Percentiles rank a stretch among this genome's conserved stretches.
Conservation (phyloP, 2,113 vertebrate genomes). For the Synchiropus splendidus region DNA sequence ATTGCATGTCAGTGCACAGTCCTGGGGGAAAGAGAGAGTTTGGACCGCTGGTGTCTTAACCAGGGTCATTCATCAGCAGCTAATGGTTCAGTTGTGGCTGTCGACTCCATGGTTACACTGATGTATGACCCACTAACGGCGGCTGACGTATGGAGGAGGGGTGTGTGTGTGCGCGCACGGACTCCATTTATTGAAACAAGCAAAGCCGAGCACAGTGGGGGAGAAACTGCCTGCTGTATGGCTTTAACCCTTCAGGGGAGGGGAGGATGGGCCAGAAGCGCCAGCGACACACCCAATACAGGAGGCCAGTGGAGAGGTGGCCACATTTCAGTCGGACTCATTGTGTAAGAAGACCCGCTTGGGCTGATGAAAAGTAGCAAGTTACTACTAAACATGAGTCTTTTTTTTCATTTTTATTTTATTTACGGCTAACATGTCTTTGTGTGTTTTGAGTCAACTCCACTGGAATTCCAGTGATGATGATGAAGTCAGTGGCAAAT, state of each 20-base stretch:
- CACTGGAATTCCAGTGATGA: no score
- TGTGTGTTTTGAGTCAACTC: no score
- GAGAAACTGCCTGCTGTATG: conserved; percentile 8
- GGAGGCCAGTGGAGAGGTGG: not conserved
- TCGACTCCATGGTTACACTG: conserved; percentile 26
- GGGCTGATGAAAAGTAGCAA: no score
- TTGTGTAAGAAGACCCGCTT: no score
- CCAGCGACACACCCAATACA: not conserved
- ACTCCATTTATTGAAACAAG: conserved; percentile 37
- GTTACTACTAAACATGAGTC: no score
- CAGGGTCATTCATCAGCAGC: conserved; percentile 37
- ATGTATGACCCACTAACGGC: conserved; percentile 41
- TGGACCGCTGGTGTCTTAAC: conserved; percentile 14
- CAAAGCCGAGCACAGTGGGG: conserved; percentile 15
- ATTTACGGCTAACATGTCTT: no score
- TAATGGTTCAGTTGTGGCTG: conserved; percentile 38
- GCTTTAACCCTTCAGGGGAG: conserved; percentile 17
- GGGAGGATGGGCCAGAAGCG: not conserved
- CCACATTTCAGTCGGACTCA: no score
- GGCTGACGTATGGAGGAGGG: conserved; percentile 12
- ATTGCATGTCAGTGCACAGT: no score
- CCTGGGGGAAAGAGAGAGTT: no score
- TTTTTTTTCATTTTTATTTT: no score
- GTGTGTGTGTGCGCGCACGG: no score
- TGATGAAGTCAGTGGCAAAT: no score